Conservation (phyloP, 2,888 invertebrate species). For the Dinocampus coccinellae region DNA sequence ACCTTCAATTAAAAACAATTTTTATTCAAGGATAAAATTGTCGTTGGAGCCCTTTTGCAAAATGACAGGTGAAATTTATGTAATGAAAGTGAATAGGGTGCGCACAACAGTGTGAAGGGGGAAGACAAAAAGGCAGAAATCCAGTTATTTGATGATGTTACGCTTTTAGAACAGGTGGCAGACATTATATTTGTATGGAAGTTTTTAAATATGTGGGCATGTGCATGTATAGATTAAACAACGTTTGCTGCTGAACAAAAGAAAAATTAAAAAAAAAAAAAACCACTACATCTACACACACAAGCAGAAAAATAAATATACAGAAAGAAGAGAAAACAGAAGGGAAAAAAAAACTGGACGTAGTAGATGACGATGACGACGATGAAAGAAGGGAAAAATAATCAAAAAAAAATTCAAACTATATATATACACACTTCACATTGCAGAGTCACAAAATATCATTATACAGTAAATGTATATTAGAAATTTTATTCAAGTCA, state of each 20-base stretch:
- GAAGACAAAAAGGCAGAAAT: too few species aligned
- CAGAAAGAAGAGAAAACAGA: not conserved
- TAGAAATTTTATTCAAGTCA: slow-evolving; percentile 7
- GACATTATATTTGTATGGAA: slow-evolving; percentile 8
- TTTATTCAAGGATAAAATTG: not conserved
- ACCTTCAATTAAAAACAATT: not conserved
- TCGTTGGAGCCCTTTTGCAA: not conserved
- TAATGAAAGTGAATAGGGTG: too few species aligned
- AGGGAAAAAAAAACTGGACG: not conserved
- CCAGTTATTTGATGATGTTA: not conserved
- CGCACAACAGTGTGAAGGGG: not conserved
- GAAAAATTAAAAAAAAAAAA: not conserved
- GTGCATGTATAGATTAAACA: slow-evolving; percentile 10
- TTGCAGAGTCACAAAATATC: not conserved
- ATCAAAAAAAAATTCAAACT: too few species aligned
- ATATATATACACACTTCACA: not conserved
- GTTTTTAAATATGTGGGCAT: not conserved
- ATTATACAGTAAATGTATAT: not conserved
- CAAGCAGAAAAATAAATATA: not conserved
- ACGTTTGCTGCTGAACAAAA: not conserved
- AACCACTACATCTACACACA: not conserved
- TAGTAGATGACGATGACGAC: not conserved
- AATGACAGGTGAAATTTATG: not conserved
- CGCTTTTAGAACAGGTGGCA: slow-evolving; percentile 31
- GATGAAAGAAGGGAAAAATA: not conserved